Base-by-base conservation (phyloP, 2,888 invertebrate genomes). In the Zygogramma bicolorata region DNA sequence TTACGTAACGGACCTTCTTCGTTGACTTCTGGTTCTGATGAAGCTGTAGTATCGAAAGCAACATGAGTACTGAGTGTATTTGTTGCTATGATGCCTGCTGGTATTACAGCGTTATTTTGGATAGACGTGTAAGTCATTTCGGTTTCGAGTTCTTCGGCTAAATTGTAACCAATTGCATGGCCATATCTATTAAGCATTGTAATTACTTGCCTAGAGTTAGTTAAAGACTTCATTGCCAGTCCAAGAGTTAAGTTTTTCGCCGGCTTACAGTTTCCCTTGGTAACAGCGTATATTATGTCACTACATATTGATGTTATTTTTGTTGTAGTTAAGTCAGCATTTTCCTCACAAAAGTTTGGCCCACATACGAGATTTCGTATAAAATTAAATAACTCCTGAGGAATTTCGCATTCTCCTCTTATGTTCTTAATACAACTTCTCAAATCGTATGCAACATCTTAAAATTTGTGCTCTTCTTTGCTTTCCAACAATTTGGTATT, bases 71-170 rank as follows among this genome's bases (percentile, higher is more conserved):
- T 25, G 20, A 8, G 70, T 59, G 73, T 74, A 75, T 75, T 68
- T 62, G 71, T 70, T 77, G 66, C 68, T 46, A 10, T 70, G 63
- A 83, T 81, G n/a, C 81, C 82, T 20, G 70, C 25, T 58, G 82
- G 82, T 78, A 83, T 79, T 25, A 83, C 60, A 10, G 70, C 61
- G 61, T 46, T 72, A 46, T 76, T 65, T 68, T 77, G 42, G 15
- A 70, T 20, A 13, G 77, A 65, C 10, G 67, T 38, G 53, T 78
- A 80, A 1, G 80, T 79, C 70, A 78, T 73, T 70, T 81, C 80
- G 3, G 81, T 80, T 80, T 82, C 84, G n/a, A 85, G 63, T 79
- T 84, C 84, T 80, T 84, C 82, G 40, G 78, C 77, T 57, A 81
- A 69, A 78, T 77, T 34, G 77, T 80, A 79, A 81, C 63, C 79